phyloP scores from a whole-genome alignment of 2,113 vertebrate genomes.

The Apodemus sylvaticus region DNA sequence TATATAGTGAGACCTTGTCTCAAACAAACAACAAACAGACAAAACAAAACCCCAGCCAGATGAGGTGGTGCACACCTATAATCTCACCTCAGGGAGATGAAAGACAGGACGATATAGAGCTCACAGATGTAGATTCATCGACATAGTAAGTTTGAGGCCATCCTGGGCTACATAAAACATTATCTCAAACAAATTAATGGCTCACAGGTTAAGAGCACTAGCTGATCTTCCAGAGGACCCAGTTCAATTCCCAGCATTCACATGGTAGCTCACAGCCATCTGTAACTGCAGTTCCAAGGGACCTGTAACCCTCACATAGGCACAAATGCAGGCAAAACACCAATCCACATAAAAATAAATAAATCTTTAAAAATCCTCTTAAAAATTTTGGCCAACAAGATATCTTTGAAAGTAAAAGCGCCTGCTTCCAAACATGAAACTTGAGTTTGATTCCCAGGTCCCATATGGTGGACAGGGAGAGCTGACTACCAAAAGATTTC shows the following conservation, averaged over 20 bases:
- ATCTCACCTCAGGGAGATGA: neutral
- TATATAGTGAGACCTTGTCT: neutral
- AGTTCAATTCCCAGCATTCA: no score
- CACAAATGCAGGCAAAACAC: no score
- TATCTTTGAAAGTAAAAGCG: neutral
- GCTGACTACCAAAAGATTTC: neutral
- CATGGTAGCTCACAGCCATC: no score
- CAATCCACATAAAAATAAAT: no score
- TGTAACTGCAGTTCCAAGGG: no score
- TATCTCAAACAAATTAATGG: neutral
- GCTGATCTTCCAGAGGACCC: no score
- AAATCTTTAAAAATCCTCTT: no score
- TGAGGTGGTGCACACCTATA: neutral
- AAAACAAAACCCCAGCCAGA: neutral
- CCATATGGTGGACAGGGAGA: neutral
- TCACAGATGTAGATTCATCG: neutral
- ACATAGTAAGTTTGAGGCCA: neutral
- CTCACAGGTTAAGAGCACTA: no score
- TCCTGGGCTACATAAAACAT: neutral
- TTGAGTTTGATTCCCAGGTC: neutral
- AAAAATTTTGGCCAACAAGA: neutral
- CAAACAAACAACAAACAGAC: neutral
- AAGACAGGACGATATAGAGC: neutral
- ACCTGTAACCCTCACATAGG: no score
- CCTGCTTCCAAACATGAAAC: neutral